These are phyloP conservation scores for Erythrocercus mccallii DNA, from an alignment of 2,113 vertebrate species.

Conservation along the genomic window DNA sequence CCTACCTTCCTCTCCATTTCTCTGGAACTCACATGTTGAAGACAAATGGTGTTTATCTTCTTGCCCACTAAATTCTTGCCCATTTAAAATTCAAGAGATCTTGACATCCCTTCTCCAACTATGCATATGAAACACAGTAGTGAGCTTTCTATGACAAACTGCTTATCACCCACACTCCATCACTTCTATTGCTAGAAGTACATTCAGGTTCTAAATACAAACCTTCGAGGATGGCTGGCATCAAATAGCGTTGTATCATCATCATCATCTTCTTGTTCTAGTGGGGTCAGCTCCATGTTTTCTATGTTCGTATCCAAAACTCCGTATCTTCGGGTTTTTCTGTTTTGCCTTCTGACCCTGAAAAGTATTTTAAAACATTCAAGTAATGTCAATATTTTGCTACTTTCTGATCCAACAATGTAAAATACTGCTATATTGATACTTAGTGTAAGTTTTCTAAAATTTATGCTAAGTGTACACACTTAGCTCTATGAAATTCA, in stretches of 20 bases:
- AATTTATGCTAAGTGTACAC: accelerated
- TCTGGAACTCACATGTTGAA: conserved; percentile 29
- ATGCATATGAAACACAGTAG: conserved; percentile 18
- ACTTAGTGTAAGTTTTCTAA: not conserved
- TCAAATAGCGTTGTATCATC: conserved; percentile 80
- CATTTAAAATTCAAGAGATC: conserved; percentile 38
- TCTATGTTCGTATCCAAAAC: conserved; percentile 81
- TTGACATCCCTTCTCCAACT: conserved; percentile 38
- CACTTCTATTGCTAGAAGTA: not conserved
- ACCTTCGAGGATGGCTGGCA: conserved; percentile 77
- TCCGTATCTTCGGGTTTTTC: conserved; percentile 77
- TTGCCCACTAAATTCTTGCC: conserved; percentile 38
- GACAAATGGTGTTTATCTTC: conserved; percentile 39
- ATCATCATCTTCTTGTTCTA: conserved; percentile 81
- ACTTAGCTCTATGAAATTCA: not conserved
- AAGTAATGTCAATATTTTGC: not conserved
- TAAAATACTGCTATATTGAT: not conserved
- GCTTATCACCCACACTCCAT: not conserved
- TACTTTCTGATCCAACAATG: not conserved
- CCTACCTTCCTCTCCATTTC: conserved; percentile 36
- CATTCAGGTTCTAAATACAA: not conserved
- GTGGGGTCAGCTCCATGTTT: conserved; percentile 79
- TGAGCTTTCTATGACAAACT: conserved; percentile 8
- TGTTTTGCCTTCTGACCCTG: conserved; percentile 76
- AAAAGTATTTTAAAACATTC: conserved; percentile 13